Evolutionary conservation across 2,113 vertebrate genomes (phyloP).

Genomic region (cat (Felis catus)): DNA sequence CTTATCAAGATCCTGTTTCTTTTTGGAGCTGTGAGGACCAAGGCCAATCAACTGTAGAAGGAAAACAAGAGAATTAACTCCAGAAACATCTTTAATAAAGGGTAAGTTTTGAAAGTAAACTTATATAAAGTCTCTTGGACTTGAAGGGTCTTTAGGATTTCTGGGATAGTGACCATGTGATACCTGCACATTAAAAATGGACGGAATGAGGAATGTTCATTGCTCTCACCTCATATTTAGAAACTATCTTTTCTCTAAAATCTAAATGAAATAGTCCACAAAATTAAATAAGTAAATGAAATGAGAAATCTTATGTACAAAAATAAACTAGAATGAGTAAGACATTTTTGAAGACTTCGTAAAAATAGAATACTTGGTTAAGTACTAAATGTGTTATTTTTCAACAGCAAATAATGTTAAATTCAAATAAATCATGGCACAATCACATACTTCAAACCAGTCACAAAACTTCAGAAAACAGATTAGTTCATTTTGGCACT

Average conservation of each 20-base stretch:
- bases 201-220: slow-evolving; percentile 23
- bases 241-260: slow-evolving; percentile 67
- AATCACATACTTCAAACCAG: slow-evolving; percentile 54
- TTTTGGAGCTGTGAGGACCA: slow-evolving; percentile 85
- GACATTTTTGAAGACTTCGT: slow-evolving; percentile 40
- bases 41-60: slow-evolving; percentile 85
- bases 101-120: slow-evolving; percentile 50
- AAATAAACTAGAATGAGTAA: slow-evolving; percentile 51
- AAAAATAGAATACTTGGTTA: slow-evolving; percentile 48
- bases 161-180: neutral
- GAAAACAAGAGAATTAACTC: slow-evolving; percentile 62
- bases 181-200: slow-evolving; percentile 21
- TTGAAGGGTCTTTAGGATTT: neutral
- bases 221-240: slow-evolving; percentile 64
- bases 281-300: slow-evolving; percentile 67
- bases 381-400: slow-evolving; percentile 61
- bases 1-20: slow-evolving; percentile 86
- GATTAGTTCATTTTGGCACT: slow-evolving; percentile 66
- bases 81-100: slow-evolving; percentile 15
- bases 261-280: slow-evolving; percentile 50
- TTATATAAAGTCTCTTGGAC: neutral
- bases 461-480: slow-evolving; percentile 56
- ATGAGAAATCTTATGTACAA: slow-evolving; percentile 17
- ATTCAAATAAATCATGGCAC: slow-evolving; percentile 44
- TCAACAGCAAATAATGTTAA: slow-evolving; percentile 63